phyloP scores from a whole-genome alignment of 2,797 vertebrate genomes.

The Gymnopithys bicolor region DNA sequence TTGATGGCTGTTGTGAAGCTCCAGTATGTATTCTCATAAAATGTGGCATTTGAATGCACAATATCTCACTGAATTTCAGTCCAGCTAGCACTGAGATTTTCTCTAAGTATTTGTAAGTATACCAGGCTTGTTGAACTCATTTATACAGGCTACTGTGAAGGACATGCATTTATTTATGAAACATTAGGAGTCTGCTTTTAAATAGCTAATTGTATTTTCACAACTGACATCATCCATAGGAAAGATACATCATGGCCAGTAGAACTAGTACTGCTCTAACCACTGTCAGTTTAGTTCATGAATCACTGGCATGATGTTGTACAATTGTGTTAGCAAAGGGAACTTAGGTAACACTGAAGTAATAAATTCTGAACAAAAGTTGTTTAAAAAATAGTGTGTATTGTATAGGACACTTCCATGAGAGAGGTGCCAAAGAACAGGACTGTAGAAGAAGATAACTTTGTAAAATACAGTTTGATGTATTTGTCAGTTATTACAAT shows the following conservation, averaged over 20 bases:
- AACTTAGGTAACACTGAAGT: constrained; percentile 8
- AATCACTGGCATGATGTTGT: constrained; percentile 16
- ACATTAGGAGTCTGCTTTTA: background rate
- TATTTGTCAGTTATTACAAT: background rate
- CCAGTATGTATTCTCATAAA: background rate
- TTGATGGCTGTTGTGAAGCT: constrained; percentile 7
- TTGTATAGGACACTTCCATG: background rate
- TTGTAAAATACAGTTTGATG: background rate
- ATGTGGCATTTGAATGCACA: background rate
- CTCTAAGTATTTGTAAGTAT: background rate
- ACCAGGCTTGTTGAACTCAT: background rate
- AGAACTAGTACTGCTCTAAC: constrained; percentile 24
- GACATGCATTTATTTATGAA: background rate
- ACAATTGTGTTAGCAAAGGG: constrained; percentile 29
- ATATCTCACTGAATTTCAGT: background rate
- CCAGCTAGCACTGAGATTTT: background rate
- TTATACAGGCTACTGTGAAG: background rate
- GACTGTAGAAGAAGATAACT: background rate
- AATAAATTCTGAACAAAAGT: background rate
- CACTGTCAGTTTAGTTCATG: constrained; percentile 50
- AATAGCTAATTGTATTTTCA: constrained; percentile 18
- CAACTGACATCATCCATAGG: constrained; percentile 10
- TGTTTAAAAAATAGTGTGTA: background rate
- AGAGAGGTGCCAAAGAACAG: background rate
- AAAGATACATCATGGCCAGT: background rate